Percentiles rank a stretch among this genome's conserved stretches.
phyloP scores from a whole-genome alignment of 2,113 vertebrate genomes.

The Lepus americanus region DNA sequence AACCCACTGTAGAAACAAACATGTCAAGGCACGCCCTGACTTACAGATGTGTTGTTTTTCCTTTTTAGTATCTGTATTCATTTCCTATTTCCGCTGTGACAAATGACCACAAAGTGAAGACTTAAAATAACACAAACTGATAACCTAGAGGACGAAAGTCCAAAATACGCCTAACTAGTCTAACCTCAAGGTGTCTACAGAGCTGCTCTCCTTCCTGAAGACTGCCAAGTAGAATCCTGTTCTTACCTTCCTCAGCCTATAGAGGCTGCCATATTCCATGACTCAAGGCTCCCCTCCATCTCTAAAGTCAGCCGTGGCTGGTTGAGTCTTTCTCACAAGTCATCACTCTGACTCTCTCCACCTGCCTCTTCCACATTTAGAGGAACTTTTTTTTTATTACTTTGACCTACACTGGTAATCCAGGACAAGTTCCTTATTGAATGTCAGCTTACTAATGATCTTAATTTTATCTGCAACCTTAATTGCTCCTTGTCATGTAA shows the following conservation, averaged over 20 bases:
- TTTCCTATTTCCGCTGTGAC: neutral
- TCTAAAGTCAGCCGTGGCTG: neutral
- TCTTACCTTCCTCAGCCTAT: neutral
- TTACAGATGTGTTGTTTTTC: neutral
- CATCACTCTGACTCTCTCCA: neutral
- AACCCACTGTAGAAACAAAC: neutral
- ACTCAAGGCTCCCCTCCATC: neutral
- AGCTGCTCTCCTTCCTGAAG: neutral
- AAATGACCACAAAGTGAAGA: neutral
- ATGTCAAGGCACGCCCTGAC: neutral
- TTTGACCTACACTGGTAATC: neutral
- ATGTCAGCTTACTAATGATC: neutral
- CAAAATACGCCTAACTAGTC: neutral
- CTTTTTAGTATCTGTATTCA: no score
- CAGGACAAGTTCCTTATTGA: neutral
- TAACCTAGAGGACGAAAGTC: neutral
- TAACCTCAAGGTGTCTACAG: neutral
- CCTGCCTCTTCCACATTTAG: neutral
- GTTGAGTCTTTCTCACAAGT: neutral
- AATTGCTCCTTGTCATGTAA: neutral
- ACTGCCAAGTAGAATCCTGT: neutral
- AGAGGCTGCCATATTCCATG: neutral
- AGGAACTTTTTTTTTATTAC: neutral
- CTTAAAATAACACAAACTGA: neutral
- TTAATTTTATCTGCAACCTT: neutral